These are phyloP conservation scores for Onychomys torridus DNA, from an alignment of 2,797 vertebrate species.

Conservation along the genomic window DNA sequence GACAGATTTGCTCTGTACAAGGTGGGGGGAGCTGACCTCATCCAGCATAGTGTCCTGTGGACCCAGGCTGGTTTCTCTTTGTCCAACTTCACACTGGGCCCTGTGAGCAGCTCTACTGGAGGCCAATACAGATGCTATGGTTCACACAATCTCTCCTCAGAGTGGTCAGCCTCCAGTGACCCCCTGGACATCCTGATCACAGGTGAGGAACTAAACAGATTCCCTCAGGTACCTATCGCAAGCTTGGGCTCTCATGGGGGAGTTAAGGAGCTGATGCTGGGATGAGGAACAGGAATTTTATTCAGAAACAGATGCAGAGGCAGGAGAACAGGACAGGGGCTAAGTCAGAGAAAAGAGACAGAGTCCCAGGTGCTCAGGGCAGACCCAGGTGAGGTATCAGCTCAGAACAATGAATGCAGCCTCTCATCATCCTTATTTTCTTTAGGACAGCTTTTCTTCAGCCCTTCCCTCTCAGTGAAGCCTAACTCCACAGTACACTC, in stretches of 20 bases:
- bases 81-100: not conserved
- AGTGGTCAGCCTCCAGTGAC: not conserved
- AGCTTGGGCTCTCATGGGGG: fast-evolving
- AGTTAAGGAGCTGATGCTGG: fast-evolving
- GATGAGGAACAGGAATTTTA: not conserved
- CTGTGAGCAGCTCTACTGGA: not conserved
- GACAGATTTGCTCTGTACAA: not conserved
- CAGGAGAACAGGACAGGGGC: fast-evolving
- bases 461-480: not conserved
- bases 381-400: not conserved
- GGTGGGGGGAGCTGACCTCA: not conserved
- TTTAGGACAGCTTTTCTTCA: fast-evolving
- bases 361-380: not conserved
- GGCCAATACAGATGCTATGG: not conserved
- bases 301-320: no score
- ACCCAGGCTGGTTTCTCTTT: fast-evolving
- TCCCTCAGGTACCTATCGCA: no score
- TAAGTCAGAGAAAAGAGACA: not conserved
- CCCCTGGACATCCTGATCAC: conserved; percentile 44
- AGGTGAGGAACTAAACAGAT: not conserved
- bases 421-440: not conserved
- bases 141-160: not conserved
- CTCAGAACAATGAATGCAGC: not conserved
- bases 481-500: not conserved
- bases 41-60: not conserved